Percentiles rank a stretch among this genome's conserved stretches.
These are phyloP conservation scores for Falco concolor DNA, from an alignment of 2,797 vertebrate genomes.

Conservation along the genomic window DNA sequence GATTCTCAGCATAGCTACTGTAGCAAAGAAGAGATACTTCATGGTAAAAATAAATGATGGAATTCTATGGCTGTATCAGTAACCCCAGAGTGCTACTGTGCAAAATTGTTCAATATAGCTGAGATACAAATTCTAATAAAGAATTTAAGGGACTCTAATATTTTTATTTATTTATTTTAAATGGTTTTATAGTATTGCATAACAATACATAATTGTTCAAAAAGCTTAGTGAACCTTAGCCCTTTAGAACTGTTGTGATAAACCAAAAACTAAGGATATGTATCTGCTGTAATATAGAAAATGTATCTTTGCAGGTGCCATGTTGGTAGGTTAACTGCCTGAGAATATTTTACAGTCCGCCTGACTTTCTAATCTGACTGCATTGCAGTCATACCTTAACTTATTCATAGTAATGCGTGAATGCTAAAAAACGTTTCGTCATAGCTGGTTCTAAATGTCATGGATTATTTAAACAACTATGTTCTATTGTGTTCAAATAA, in stretches of 20 bases:
- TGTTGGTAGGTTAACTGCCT: neutral
- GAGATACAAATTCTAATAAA: neutral
- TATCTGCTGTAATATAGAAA: neutral
- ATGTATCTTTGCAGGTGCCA: neutral
- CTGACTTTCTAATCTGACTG: neutral
- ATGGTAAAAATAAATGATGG: neutral
- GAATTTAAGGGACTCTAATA: neutral
- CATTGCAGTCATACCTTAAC: neutral
- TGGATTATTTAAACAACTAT: neutral
- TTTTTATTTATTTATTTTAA: neutral
- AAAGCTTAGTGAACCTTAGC: neutral
- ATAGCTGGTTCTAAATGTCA: neutral
- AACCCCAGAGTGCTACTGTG: neutral
- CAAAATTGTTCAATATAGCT: neutral
- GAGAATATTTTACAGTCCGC: neutral
- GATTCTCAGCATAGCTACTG: rapidly evolving
- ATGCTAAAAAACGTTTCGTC: neutral
- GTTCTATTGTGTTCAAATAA: neutral
- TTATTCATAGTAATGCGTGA: neutral
- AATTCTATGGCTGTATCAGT: neutral
- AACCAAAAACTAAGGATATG: neutral
- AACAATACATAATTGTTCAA: neutral
- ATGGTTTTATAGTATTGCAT: neutral
- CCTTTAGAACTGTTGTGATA: neutral
- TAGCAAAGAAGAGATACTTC: neutral